phyloP scores from a whole-genome alignment of 2,113 vertebrate species.

The Bubo blakistoni region DNA sequence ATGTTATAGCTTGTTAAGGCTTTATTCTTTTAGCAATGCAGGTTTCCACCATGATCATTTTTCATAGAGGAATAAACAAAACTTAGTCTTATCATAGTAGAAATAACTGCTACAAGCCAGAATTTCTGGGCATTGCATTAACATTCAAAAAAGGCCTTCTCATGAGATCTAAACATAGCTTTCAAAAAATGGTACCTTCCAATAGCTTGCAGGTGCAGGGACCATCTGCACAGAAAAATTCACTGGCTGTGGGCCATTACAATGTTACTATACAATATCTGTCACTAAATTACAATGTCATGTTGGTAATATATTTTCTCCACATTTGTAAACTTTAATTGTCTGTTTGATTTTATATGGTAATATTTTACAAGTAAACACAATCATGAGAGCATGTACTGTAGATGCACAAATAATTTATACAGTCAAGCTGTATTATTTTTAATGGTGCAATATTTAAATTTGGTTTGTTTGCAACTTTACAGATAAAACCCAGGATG shows the following conservation, averaged over 20 bases:
- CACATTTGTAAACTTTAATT: conserved; percentile 39
- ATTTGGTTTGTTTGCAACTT: neutral
- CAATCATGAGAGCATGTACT: neutral
- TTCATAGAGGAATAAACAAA: neutral
- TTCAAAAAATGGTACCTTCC: conserved; percentile 35
- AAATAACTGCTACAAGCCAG: conserved; percentile 3
- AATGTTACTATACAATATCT: neutral
- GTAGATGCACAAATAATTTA: neutral
- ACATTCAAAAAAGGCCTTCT: neutral
- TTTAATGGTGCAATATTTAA: conserved; percentile 19
- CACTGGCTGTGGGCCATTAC: neutral
- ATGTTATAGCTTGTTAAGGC: neutral
- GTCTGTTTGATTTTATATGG: conserved; percentile 28
- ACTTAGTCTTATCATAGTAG: neutral
- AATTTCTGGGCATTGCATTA: conserved; percentile 19
- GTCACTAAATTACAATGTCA: conserved; percentile 24
- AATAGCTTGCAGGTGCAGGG: conserved; percentile 15
- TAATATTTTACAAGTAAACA: conserved; percentile 32
- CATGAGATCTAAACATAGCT: conserved; percentile 27
- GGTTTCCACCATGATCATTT: neutral
- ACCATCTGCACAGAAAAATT: conserved; percentile 37
- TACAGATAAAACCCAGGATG: neutral
- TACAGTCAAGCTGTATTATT: neutral
- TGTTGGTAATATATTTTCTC: neutral
- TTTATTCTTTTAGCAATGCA: neutral